Evolutionary conservation across 2,888 invertebrate genomes (phyloP).

Genomic region (Mystacides longicornis): DNA sequence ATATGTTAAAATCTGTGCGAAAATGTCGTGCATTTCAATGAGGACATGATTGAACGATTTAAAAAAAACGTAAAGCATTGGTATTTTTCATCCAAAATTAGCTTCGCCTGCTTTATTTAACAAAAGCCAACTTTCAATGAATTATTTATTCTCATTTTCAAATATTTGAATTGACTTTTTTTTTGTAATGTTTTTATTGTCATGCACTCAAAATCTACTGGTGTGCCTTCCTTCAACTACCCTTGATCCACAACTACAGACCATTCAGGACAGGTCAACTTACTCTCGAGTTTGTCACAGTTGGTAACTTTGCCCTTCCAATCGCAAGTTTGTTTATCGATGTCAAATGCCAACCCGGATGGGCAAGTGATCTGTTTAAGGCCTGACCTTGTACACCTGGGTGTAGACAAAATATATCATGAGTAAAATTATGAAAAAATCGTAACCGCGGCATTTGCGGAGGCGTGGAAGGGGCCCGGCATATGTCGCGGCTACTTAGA

Average conservation of each 20-base stretch:
- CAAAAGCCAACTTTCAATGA: background rate
- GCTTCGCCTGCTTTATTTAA: too few relatives aligned
- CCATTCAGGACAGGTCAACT: conserved; percentile 44
- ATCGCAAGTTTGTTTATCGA: conserved; percentile 97
- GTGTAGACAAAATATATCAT: conserved; percentile 49
- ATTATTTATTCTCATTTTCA: background rate
- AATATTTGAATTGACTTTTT: background rate
- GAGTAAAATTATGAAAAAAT: conserved; percentile 30
- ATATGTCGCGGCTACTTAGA: conserved; percentile 6
- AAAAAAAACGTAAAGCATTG: too few relatives aligned
- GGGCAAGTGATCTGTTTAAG: conserved; percentile 96
- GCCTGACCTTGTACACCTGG: conserved; percentile 90
- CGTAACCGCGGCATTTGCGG: conserved; percentile 4
- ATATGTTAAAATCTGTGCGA: too few relatives aligned
- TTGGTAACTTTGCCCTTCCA: conserved; percentile 97
- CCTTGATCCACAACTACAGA: conserved; percentile 37
- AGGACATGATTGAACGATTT: too few relatives aligned
- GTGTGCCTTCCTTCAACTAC: conserved; percentile 30
- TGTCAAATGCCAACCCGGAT: conserved; percentile 94
- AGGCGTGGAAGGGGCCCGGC: background rate
- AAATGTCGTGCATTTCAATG: too few relatives aligned
- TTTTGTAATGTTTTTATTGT: background rate
- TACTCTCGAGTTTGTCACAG: conserved; percentile 96
- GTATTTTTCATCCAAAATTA: too few relatives aligned
- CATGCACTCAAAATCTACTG: conserved; percentile 24